A percentile compares a stretch with the other conserved stretches of the same genome.
Conservation (phyloP, 2,113 vertebrate genomes). For the Gadus macrocephalus region DNA sequence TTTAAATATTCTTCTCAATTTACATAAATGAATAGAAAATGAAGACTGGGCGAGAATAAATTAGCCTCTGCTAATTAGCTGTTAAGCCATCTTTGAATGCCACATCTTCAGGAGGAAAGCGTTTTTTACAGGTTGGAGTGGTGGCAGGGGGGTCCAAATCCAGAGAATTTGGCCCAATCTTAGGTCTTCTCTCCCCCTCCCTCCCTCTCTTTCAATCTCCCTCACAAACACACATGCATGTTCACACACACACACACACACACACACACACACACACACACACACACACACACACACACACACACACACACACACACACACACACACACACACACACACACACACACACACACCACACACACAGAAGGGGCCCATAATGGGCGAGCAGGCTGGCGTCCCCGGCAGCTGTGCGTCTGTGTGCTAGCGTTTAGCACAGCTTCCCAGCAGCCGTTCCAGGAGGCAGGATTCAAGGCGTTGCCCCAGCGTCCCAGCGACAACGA, state of each 20-base stretch:
- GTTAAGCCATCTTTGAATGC: conserved; percentile 59
- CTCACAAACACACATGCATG: background rate
- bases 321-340: background rate
- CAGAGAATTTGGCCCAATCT: conserved; percentile 18
- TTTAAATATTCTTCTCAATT: conserved; percentile 60
- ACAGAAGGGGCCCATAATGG: too few relatives aligned
- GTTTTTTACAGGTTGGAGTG: conserved; percentile 33
- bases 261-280: background rate
- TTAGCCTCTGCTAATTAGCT: conserved; percentile 66
- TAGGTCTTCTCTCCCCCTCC: background rate
- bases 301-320: too few relatives aligned
- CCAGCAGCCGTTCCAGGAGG: conserved; percentile 22
- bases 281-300: too few relatives aligned
- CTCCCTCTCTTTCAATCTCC: background rate
- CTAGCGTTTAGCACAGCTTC: conserved; percentile 36
- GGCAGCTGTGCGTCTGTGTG: conserved; percentile 6
- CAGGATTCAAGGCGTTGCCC: conserved; percentile 20
- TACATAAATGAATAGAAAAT: conserved; percentile 67
- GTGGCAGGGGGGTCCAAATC: conserved; percentile 18
- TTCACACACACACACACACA: too few relatives aligned
- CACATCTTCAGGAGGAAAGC: conserved; percentile 40
- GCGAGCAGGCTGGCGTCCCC: too few relatives aligned
- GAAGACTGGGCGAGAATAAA: conserved; percentile 64
- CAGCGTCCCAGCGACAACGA: conserved; percentile 26
- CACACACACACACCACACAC: background rate